A percentile compares a stretch with the other conserved stretches of the same genome.
Conservation (phyloP, 2,797 vertebrate genomes). For the Sebastes matsubarae region DNA sequence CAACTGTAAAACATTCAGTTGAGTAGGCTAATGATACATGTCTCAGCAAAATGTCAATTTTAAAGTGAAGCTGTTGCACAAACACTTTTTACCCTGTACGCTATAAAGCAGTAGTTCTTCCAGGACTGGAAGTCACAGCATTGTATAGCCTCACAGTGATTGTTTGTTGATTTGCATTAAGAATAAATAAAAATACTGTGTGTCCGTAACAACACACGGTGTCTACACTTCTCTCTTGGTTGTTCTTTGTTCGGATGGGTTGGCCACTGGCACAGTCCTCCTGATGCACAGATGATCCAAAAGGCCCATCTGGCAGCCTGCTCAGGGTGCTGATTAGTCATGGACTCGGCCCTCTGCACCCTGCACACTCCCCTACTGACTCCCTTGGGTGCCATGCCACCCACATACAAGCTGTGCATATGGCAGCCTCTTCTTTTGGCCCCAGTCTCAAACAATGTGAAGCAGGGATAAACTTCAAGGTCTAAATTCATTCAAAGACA, state of each 20-base stretch:
- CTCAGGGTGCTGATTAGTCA: conserved; percentile 70
- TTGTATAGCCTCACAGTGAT: conserved; percentile 57
- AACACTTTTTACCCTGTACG: not conserved
- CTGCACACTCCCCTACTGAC: conserved; percentile 41
- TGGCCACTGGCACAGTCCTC: conserved; percentile 38
- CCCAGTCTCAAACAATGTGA: not conserved
- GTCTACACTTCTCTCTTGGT: too few relatives aligned
- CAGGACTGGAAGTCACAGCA: conserved; percentile 10
- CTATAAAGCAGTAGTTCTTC: conserved; percentile 14
- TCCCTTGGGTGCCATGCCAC: conserved; percentile 51
- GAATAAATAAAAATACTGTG: too few relatives aligned
- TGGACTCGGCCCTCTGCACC: conserved; percentile 39
- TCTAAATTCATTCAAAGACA: not conserved
- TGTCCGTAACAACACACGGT: too few relatives aligned
- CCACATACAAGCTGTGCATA: conserved; percentile 71
- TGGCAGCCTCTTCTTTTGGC: conserved; percentile 19
- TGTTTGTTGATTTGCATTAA: conserved; percentile 45
- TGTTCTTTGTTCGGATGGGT: conserved; percentile 42
- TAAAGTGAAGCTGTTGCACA: not conserved
- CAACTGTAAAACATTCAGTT: too few relatives aligned
- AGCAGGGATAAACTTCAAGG: not conserved
- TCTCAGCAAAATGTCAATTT: not conserved
- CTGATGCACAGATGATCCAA: conserved; percentile 60
- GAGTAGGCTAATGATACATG: too few relatives aligned
- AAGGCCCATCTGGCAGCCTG: conserved; percentile 75